Evolutionary conservation across 2,888 invertebrate species (phyloP).

Genomic region (Lithophane semibrunnea): DNA sequence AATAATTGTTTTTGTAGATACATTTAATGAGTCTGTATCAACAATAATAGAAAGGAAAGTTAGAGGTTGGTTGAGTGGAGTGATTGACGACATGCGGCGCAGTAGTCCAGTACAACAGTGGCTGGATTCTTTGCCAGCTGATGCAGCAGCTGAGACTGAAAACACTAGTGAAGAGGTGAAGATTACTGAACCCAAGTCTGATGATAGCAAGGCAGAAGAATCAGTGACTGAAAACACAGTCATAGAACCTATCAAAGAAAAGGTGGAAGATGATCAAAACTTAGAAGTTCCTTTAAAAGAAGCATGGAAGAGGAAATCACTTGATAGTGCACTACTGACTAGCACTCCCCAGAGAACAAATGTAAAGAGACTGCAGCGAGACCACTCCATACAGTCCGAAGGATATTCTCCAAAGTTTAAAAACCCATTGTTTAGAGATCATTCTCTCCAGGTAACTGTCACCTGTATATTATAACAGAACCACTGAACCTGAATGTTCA

Average conservation of each 20-base stretch:
- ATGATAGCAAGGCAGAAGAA: conserved; percentile 82
- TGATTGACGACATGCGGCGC: conserved; percentile 91
- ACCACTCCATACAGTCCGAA: conserved; percentile 88
- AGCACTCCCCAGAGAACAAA: conserved; percentile 76
- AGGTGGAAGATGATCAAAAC: conserved; percentile 74
- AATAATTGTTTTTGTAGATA: conserved; percentile 75
- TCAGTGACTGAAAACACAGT: conserved; percentile 83
- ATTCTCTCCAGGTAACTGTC: conserved; percentile 85
- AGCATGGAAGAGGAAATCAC: conserved; percentile 82
- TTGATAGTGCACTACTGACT: conserved; percentile 81
- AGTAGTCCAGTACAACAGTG: conserved; percentile 94
- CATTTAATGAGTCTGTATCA: conserved; percentile 87
- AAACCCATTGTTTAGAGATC: conserved; percentile 87
- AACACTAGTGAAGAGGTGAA: conserved; percentile 68
- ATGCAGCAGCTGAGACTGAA: conserved; percentile 68
- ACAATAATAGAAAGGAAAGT: conserved; percentile 87
- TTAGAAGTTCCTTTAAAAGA: conserved; percentile 83
- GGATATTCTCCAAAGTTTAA: conserved; percentile 85
- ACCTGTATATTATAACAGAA: not conserved
- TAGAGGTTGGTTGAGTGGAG: conserved; percentile 87
- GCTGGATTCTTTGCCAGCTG: conserved; percentile 92
- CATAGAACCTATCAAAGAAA: conserved; percentile 74
- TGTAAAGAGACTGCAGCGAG: conserved; percentile 83
- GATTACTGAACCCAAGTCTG: conserved; percentile 74
- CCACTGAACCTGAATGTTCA: not conserved